Evolutionary conservation across 2,113 vertebrate genomes (phyloP), one percentile per base, ranked within the genome.

Genomic region (Ceyx margarethae): DNA sequence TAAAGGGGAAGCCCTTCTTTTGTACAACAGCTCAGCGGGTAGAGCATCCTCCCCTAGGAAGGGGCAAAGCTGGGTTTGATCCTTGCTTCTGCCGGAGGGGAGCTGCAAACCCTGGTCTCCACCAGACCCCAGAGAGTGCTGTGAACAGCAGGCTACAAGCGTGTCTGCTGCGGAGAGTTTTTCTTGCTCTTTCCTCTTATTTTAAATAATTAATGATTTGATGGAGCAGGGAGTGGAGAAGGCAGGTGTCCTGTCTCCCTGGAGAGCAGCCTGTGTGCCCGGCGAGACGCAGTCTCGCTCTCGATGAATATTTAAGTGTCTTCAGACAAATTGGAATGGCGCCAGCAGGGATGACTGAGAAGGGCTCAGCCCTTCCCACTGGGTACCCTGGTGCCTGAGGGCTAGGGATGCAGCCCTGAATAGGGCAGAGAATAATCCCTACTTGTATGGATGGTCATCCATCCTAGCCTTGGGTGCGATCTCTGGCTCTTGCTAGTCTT

Each of bases 171-270:
- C 0, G 0, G 74, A 78, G 83, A 75, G 37, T 80, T 91, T 82
- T 87, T 87, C 90, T 94, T 91, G 54, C 81, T 82, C 46, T 85
- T 95, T 90, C 72, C 95, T 95, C 87, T 56, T 94, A 64, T 92
- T 94, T 96, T 96, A 91, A 96, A 96, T 96, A 95, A 96, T 96
- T 94, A 90, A 96, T 94, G 79, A 82, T 77, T 80, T 91, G 93
- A 89, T 95, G 82, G 93, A 87, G 65, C 79, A 71, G 81, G 68
- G 90, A 92, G 79, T 62, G 72, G 51, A 56, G 90, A 76, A 89
- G 81, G 82, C 95, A 96, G 94, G 95, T 96, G 95, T 96, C 95
- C 85, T 1, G 1, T 56, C 82, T 95, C 95, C 93, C 95, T 11
- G 43, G 87, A 74, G 95, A 89, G 91, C 79, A 77, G 76, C 77